These are phyloP conservation scores for Mercenaria mercenaria DNA, from an alignment of 1,140 invertebrate species.

Conservation along the genomic window DNA sequence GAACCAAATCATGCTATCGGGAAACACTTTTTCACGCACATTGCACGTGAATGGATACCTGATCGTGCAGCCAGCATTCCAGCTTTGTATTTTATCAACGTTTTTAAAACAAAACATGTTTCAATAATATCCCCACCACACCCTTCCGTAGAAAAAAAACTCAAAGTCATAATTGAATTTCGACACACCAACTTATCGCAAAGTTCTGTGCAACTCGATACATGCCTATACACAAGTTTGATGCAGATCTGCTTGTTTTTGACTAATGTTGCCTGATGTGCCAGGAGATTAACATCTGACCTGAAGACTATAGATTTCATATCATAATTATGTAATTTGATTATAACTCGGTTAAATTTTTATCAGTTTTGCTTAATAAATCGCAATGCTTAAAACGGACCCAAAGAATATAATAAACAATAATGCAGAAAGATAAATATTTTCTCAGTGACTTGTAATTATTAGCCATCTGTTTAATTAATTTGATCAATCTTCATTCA, in stretches of 20 bases:
- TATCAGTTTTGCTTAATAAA: background rate
- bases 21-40: slow-evolving; percentile 11
- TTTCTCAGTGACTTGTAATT: background rate
- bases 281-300: background rate
- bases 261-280: background rate
- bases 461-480: slow-evolving; percentile 34
- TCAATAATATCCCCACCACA: background rate
- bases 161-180: too few species aligned
- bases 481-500: slow-evolving; percentile 30
- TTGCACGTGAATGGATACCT: background rate
- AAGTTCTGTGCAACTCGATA: background rate
- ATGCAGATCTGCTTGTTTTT: background rate
- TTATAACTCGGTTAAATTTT: background rate
- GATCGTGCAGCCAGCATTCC: background rate
- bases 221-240: background rate
- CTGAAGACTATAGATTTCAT: background rate
- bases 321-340: background rate
- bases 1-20: background rate
- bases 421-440: background rate
- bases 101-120: background rate
- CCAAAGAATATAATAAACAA: slow-evolving; percentile 10
- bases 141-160: background rate
- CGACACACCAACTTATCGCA: background rate
- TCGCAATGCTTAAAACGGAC: background rate
- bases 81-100: background rate